Evolutionary conservation across 1,140 invertebrate species (phyloP).

Genomic region (Brachionus asplanchnoidis): DNA sequence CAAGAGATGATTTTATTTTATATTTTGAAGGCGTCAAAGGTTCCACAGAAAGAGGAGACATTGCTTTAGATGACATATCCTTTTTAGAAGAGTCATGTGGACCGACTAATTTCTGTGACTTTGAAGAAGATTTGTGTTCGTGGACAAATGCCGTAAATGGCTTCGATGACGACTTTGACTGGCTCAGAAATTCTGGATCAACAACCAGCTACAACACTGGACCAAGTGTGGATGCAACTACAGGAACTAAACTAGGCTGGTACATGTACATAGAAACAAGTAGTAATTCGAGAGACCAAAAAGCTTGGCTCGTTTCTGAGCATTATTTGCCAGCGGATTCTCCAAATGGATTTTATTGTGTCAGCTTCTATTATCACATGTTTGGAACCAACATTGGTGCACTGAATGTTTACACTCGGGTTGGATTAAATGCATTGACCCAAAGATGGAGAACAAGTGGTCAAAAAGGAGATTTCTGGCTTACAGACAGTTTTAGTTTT

Average conservation of each 20-base stretch:
- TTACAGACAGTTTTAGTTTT: slow-evolving; percentile 26
- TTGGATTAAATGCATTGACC: not conserved
- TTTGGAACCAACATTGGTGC: slow-evolving; percentile 9
- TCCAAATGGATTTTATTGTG: slow-evolving; percentile 17
- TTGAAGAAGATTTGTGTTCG: slow-evolving; percentile 62
- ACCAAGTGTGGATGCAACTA: slow-evolving; percentile 64
- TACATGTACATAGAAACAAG: slow-evolving; percentile 52
- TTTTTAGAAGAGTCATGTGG: slow-evolving; percentile 50
- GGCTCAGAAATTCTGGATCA: slow-evolving; percentile 46
- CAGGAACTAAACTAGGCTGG: slow-evolving; percentile 49
- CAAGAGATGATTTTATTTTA: slow-evolving; percentile 50
- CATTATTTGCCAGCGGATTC: slow-evolving; percentile 45
- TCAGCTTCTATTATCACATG: slow-evolving; percentile 37
- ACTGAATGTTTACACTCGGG: not conserved
- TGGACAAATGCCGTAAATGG: slow-evolving; percentile 66
- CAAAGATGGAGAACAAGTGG: slow-evolving; percentile 19
- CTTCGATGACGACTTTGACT: slow-evolving; percentile 51
- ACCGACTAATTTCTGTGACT: slow-evolving; percentile 41
- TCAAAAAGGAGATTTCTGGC: slow-evolving; percentile 21
- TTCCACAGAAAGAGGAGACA: slow-evolving; percentile 61
- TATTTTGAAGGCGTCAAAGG: slow-evolving; percentile 66
- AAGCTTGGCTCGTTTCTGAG: slow-evolving; percentile 53
- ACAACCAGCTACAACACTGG: slow-evolving; percentile 48
- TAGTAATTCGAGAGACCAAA: slow-evolving; percentile 45
- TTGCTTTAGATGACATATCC: slow-evolving; percentile 47